These are phyloP conservation scores for Ophthalmotilapia sp. DNA, from an alignment of 2,113 vertebrate genomes.

Conservation along the genomic window DNA sequence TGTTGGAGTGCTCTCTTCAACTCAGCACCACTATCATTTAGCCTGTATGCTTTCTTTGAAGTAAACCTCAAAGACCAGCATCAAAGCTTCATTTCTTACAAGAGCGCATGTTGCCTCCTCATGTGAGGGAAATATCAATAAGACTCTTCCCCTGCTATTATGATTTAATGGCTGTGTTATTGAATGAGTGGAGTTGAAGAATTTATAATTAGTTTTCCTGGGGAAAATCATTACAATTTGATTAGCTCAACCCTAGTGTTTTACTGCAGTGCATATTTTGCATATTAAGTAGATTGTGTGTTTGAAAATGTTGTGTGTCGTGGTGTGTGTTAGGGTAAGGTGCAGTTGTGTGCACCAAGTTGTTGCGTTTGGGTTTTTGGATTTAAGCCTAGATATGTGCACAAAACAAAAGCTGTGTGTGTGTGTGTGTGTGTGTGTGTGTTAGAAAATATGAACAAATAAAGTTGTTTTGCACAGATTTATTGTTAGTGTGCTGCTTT, in stretches of 20 bases:
- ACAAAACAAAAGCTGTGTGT: not conserved
- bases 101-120: constrained; percentile 34
- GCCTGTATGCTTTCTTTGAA: constrained; percentile 45
- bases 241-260: constrained; percentile 49
- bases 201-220: constrained; percentile 59
- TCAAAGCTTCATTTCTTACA: constrained; percentile 56
- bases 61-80: constrained; percentile 60
- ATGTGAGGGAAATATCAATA: constrained; percentile 69
- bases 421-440: not conserved
- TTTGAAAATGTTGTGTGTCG: not conserved
- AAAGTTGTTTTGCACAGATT: not conserved
- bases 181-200: constrained; percentile 48
- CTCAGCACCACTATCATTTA: constrained; percentile 26
- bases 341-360: not conserved
- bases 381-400: not conserved
- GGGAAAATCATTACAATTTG: constrained; percentile 58
- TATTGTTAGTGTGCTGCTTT: not conserved
- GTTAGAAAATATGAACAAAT: not conserved
- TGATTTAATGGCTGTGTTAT: constrained; percentile 52
- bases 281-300: constrained; percentile 32
- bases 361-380: not conserved
- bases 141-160: constrained; percentile 26
- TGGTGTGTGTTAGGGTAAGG: not conserved
- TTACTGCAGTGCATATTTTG: constrained; percentile 19
- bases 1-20: not conserved